Evolutionary conservation across 2,797 vertebrate species (phyloP).

Genomic region (Capromys pilorides): DNA sequence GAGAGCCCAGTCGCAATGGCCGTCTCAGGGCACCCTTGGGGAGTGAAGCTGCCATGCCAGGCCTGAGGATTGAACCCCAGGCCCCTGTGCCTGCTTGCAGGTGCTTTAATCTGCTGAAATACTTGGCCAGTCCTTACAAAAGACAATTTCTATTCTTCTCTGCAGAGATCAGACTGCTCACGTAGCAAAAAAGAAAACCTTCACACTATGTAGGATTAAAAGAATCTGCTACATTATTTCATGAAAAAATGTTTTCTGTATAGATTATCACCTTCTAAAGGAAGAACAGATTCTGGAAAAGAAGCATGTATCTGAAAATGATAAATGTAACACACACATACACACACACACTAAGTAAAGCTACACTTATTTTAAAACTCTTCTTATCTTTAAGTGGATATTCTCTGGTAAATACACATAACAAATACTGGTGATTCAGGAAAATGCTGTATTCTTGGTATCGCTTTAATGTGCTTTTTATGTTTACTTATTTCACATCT

Average conservation of each 20-base stretch:
- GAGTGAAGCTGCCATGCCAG: too few relatives aligned
- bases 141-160: background rate
- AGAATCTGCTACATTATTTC: background rate
- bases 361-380: background rate
- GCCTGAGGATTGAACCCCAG: too few relatives aligned
- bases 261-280: constrained; percentile 13
- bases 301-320: background rate
- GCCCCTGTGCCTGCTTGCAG: too few relatives aligned
- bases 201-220: background rate
- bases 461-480: background rate
- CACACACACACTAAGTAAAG: background rate
- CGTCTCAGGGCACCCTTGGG: too few relatives aligned
- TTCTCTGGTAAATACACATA: background rate
- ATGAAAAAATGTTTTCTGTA: background rate
- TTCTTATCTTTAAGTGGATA: background rate
- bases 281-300: background rate
- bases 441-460: background rate
- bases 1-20: too few relatives aligned
- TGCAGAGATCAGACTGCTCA: background rate
- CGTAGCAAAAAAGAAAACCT: background rate
- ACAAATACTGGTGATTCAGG: background rate
- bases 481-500: constrained; percentile 18
- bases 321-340: background rate
- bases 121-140: background rate
- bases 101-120: too few relatives aligned